Evolutionary conservation across 1,140 invertebrate species (phyloP).

Genomic region (Apis laboriosa): DNA sequence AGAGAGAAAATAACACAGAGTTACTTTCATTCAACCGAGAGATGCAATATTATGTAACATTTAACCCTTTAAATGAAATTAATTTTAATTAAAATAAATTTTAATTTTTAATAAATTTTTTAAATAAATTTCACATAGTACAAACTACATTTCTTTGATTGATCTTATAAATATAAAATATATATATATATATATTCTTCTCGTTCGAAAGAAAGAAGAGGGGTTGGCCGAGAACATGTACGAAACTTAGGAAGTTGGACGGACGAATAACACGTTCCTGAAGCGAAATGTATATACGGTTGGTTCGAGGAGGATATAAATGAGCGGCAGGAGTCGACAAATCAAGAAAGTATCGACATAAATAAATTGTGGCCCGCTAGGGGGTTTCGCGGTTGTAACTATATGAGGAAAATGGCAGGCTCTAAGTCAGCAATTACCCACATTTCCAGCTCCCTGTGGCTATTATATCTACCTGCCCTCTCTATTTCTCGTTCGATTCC

Average conservation of each 20-base stretch:
- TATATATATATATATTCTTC: not conserved
- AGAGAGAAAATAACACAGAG: no score
- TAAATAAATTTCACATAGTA: no score
- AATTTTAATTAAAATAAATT: no score
- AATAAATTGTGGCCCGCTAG: constrained; percentile 80
- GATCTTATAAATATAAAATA: no score
- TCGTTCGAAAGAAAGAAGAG: not conserved
- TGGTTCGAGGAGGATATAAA: constrained; percentile 73
- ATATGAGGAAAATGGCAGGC: constrained; percentile 76
- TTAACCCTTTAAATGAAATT: no score
- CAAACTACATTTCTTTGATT: no score
- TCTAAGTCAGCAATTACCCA: constrained; percentile 78
- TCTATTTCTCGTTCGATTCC: constrained; percentile 23
- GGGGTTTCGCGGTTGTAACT: constrained; percentile 68
- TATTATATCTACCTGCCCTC: constrained; percentile 58
- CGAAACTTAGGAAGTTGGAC: constrained; percentile 26
- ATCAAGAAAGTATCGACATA: constrained; percentile 82
- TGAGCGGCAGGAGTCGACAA: constrained; percentile 79
- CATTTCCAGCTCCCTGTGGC: constrained; percentile 59
- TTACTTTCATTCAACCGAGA: no score
- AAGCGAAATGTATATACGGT: constrained; percentile 67
- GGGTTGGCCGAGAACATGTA: not conserved
- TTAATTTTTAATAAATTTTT: no score
- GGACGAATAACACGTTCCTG: constrained; percentile 31
- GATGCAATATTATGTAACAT: no score